Percentiles rank a stretch among this genome's conserved stretches.
These are phyloP conservation scores for Lysiphlebus fabarum DNA, from an alignment of 1,140 invertebrate genomes.

Conservation along the genomic window DNA sequence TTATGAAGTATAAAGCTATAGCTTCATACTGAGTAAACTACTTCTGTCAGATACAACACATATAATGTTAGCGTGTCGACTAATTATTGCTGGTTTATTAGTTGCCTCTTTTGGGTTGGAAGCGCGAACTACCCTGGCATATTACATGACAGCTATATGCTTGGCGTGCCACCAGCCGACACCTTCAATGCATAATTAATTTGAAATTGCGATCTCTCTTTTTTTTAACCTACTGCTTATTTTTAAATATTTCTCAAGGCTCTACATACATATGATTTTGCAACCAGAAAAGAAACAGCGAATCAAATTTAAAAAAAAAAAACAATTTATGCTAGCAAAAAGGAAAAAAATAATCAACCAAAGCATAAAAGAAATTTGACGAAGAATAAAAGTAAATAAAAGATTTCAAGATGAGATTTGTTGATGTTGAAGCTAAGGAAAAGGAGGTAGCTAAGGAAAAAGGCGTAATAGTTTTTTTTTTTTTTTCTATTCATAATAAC, in stretches of 20 bases:
- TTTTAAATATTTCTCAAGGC: constrained; percentile 9
- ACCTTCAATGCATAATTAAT: constrained; percentile 44
- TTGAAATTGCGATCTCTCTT: constrained; percentile 34
- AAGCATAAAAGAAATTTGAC: too few relatives aligned
- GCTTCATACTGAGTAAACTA: neutral
- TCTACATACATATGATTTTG: constrained; percentile 4
- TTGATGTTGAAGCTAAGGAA: too few relatives aligned
- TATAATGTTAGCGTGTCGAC: constrained; percentile 39
- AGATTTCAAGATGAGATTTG: too few relatives aligned
- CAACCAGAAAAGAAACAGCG: neutral
- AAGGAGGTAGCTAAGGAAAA: too few relatives aligned
- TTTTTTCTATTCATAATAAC: too few relatives aligned
- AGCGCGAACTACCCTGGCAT: constrained; percentile 36
- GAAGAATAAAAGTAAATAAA: too few relatives aligned
- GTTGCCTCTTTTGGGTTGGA: constrained; percentile 43
- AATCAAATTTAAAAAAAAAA: neutral
- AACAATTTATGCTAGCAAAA: too few relatives aligned
- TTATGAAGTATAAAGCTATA: neutral
- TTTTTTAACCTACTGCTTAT: too few relatives aligned
- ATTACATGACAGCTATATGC: constrained; percentile 38
- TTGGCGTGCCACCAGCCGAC: constrained; percentile 27
- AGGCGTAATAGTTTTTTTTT: too few relatives aligned
- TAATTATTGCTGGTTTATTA: constrained; percentile 50
- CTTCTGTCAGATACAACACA: neutral
- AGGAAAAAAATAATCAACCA: too few relatives aligned